Conservation (phyloP, 2,888 invertebrate species). For the Lysandra coridon region DNA sequence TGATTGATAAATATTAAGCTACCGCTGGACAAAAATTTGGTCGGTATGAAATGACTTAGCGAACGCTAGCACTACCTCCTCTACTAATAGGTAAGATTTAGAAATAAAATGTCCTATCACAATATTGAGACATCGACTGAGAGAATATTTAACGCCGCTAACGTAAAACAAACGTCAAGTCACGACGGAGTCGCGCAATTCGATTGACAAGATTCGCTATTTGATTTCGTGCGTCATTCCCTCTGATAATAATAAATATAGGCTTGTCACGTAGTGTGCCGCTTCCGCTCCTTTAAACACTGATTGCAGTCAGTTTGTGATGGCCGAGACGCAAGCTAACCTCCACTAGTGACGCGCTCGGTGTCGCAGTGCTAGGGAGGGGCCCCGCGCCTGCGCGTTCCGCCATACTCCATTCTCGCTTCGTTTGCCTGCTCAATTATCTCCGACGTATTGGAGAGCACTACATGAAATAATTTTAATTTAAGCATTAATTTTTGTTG, state of each 20-base stretch:
- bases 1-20: too few species aligned
- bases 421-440: constrained; percentile 71
- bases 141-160: neutral
- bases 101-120: neutral
- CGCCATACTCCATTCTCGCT: constrained; percentile 65
- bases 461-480: constrained; percentile 43
- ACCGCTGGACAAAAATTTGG: too few species aligned
- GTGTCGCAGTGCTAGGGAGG: constrained; percentile 62
- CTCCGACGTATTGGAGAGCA: constrained; percentile 55
- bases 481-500: constrained; percentile 10
- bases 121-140: neutral
- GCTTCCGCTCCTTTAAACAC: constrained; percentile 49
- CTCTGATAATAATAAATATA: constrained; percentile 58
- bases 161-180: constrained; percentile 28
- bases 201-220: constrained; percentile 43
- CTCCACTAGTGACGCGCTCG: constrained; percentile 41
- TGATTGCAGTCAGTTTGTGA: constrained; percentile 52
- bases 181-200: constrained; percentile 36
- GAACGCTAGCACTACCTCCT: too few species aligned
- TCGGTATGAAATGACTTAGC: too few species aligned
- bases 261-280: constrained; percentile 50
- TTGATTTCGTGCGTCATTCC: constrained; percentile 49
- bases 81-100: neutral
- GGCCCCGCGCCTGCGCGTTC: constrained; percentile 65
- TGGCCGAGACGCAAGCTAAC: constrained; percentile 32